phyloP scores from a whole-genome alignment of 1,140 invertebrate genomes.

The Tetragnatha versicolor region DNA sequence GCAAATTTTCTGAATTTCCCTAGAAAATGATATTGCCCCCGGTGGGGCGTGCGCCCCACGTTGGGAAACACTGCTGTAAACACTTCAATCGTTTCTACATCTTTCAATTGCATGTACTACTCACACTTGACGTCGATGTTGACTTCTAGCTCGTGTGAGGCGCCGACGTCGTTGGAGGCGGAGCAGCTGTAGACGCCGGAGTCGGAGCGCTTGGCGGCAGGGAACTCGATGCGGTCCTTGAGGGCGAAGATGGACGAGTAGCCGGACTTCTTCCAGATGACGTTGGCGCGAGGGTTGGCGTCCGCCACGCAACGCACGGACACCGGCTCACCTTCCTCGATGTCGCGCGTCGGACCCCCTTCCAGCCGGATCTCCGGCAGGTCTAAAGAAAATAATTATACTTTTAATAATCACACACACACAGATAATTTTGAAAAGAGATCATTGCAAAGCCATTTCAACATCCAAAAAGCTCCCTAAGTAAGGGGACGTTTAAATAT shows the following conservation, averaged over 20 bases:
- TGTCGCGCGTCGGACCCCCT: conserved; percentile 73
- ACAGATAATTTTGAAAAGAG: too few species aligned
- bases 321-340: conserved; percentile 83
- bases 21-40: too few species aligned
- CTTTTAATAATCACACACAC: background rate
- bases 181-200: conserved; percentile 58
- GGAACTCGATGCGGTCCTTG: conserved; percentile 61
- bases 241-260: conserved; percentile 55
- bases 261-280: conserved; percentile 78
- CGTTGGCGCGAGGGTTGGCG: conserved; percentile 85
- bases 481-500: too few species aligned
- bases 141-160: conserved; percentile 58
- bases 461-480: too few species aligned
- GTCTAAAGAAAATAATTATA: conserved; percentile 69
- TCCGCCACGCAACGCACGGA: conserved; percentile 80
- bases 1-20: too few species aligned
- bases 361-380: conserved; percentile 77
- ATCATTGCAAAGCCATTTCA: too few species aligned
- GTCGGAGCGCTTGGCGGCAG: conserved; percentile 55
- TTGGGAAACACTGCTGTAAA: too few species aligned
- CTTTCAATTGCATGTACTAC: too few species aligned
- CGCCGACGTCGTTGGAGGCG: conserved; percentile 57
- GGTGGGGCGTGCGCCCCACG: too few species aligned
- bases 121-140: conserved; percentile 59
- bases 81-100: too few species aligned